Evolutionary conservation across 2,113 vertebrate species (phyloP).

Genomic region (Sorex fumeus): DNA sequence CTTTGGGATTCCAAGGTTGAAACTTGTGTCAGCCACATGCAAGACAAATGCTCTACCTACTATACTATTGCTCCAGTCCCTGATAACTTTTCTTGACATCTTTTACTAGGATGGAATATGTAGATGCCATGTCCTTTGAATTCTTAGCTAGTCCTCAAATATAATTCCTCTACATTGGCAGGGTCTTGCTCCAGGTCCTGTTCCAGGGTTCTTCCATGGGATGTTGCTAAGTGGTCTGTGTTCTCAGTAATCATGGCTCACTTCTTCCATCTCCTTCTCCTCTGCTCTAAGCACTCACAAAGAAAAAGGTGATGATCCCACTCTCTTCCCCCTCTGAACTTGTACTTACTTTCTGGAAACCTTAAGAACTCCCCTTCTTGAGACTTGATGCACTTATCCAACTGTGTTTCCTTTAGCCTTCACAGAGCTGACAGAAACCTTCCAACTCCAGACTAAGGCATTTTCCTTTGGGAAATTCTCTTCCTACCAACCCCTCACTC

Average conservation of each 20-base stretch:
- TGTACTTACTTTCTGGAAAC: constrained; percentile 50
- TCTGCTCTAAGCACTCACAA: not conserved
- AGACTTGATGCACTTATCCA: not conserved
- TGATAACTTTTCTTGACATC: not conserved
- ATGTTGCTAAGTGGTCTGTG: not conserved
- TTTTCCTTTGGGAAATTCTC: constrained; percentile 4
- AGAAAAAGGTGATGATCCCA: not conserved
- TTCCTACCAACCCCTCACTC: not conserved
- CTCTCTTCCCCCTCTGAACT: constrained; percentile 31
- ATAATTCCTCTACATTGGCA: not conserved
- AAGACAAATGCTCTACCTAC: too few relatives aligned
- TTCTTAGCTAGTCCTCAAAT: not conserved
- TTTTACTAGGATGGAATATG: not conserved
- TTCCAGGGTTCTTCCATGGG: not conserved
- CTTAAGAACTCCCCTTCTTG: not conserved
- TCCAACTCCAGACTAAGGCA: not conserved
- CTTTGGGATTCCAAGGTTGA: too few relatives aligned
- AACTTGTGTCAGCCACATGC: too few relatives aligned
- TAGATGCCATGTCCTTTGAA: not conserved
- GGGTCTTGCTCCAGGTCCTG: not conserved
- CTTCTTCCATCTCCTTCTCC: not conserved
- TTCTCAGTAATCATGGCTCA: not conserved
- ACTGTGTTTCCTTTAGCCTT: not conserved
- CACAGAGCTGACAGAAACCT: too few relatives aligned
- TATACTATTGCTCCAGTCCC: too few relatives aligned